These are phyloP conservation scores for Noctua janthina DNA, from an alignment of 2,888 invertebrate species.

Conservation along the genomic window DNA sequence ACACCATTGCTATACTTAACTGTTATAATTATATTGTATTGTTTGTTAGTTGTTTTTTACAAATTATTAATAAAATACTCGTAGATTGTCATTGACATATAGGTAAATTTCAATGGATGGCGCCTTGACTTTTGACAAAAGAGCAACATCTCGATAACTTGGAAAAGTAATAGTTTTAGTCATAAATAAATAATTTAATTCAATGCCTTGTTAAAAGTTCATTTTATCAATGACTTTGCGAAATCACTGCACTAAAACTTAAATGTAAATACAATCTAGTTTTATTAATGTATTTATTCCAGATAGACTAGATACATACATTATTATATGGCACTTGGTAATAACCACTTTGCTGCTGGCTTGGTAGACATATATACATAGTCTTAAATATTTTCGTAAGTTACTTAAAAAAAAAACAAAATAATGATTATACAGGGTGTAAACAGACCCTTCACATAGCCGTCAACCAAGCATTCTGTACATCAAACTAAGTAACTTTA, in stretches of 20 bases:
- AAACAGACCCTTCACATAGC: no score
- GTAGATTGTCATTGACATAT: conserved; percentile 25
- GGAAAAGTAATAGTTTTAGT: conserved; percentile 29
- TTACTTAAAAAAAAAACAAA: no score
- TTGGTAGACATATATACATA: no score
- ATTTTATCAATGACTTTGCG: conserved; percentile 28
- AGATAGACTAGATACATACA: not conserved
- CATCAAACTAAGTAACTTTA: no score
- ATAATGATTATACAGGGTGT: no score
- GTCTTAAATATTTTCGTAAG: no score
- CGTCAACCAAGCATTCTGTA: no score
- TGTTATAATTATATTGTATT: not conserved
- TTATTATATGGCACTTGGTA: no score
- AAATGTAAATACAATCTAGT: conserved; percentile 11
- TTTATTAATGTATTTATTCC: conserved; percentile 2
- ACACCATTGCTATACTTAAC: not conserved
- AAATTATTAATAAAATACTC: not conserved
- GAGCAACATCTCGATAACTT: conserved; percentile 24
- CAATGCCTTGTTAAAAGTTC: conserved; percentile 38
- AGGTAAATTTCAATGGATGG: not conserved
- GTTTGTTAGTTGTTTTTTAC: not conserved
- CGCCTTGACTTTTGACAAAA: conserved; percentile 55
- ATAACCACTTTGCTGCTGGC: no score
- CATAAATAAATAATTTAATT: conserved; percentile 39
- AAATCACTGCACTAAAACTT: conserved; percentile 6